Conservation (phyloP, 2,113 vertebrate species). For the Hirundichthys speculiger region DNA sequence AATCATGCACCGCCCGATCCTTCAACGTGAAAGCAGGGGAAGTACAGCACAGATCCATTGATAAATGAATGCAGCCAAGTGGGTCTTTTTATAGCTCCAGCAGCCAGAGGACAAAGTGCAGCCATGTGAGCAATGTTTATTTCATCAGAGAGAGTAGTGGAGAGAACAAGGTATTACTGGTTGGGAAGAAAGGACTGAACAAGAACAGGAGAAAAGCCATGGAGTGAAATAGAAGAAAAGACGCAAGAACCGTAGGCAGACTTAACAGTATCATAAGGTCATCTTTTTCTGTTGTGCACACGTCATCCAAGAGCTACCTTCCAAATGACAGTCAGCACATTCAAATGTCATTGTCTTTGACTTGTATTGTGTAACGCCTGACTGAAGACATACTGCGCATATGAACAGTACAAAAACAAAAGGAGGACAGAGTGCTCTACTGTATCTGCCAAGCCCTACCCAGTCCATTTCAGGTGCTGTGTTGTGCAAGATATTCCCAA, state of each 20-base stretch:
- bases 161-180: constrained; percentile 7
- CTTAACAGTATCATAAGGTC: constrained; percentile 74
- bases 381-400: background rate
- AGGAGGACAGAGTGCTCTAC: background rate
- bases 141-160: constrained; percentile 39
- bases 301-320: constrained; percentile 54
- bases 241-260: constrained; percentile 11
- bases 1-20: constrained; percentile 62
- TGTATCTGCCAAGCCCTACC: constrained; percentile 25
- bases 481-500: constrained; percentile 52
- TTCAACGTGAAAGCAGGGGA: constrained; percentile 30
- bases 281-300: constrained; percentile 65
- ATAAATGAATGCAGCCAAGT: constrained; percentile 64
- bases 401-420: constrained; percentile 23
- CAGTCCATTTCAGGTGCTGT: constrained; percentile 30
- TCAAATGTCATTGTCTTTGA: constrained; percentile 72
- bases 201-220: constrained; percentile 5
- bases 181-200: background rate
- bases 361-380: constrained; percentile 54
- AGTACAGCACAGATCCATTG: constrained; percentile 55
- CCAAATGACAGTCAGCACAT: constrained; percentile 68
- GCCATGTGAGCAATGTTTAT: constrained; percentile 40
- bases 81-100: constrained; percentile 58
- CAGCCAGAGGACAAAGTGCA: constrained; percentile 56
- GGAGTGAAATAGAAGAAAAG: constrained; percentile 16